A percentile compares a stretch with the other conserved stretches of the same genome.
Conservation (phyloP, 1,140 invertebrate species). For the Globodera ellingtonae region DNA sequence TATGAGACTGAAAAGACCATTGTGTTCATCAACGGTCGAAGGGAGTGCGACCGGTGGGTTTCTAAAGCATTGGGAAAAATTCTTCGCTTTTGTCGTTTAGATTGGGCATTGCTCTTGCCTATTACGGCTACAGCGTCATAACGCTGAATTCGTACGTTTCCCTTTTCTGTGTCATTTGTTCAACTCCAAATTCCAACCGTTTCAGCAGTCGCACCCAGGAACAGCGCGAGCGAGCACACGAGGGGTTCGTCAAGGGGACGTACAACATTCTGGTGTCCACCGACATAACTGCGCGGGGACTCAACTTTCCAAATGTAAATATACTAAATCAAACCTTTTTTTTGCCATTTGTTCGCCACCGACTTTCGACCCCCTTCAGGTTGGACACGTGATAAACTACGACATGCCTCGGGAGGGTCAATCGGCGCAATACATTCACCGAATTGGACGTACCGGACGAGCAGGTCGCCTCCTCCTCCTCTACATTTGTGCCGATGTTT, state of each 20-base stretch:
- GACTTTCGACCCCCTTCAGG: background rate
- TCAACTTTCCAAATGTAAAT: constrained; percentile 37
- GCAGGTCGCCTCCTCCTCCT: background rate
- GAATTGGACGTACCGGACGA: constrained; percentile 35
- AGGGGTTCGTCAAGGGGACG: constrained; percentile 20
- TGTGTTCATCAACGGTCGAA: constrained; percentile 27
- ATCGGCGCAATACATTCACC: constrained; percentile 29
- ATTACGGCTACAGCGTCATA: constrained; percentile 12
- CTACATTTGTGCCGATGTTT: background rate
- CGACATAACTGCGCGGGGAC: constrained; percentile 35
- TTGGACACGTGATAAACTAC: constrained; percentile 39
- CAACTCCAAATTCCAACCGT: background rate
- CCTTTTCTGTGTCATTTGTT: background rate
- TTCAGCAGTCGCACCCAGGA: constrained; percentile 36
- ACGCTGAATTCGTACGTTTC: constrained; percentile 18
- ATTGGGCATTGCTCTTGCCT: constrained; percentile 18
- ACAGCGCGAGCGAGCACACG: constrained; percentile 33
- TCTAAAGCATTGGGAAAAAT: background rate
- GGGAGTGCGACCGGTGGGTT: constrained; percentile 31
- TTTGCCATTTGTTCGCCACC: background rate
- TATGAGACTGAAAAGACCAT: constrained; percentile 38
- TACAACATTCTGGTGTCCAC: constrained; percentile 42
- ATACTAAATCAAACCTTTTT: background rate
- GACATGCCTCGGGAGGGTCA: constrained; percentile 33
- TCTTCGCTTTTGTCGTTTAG: constrained; percentile 7